Evolutionary conservation across 1,140 invertebrate genomes (phyloP), one percentile per base, ranked within the genome.

Genomic region (Lepidurus packardi): DNA sequence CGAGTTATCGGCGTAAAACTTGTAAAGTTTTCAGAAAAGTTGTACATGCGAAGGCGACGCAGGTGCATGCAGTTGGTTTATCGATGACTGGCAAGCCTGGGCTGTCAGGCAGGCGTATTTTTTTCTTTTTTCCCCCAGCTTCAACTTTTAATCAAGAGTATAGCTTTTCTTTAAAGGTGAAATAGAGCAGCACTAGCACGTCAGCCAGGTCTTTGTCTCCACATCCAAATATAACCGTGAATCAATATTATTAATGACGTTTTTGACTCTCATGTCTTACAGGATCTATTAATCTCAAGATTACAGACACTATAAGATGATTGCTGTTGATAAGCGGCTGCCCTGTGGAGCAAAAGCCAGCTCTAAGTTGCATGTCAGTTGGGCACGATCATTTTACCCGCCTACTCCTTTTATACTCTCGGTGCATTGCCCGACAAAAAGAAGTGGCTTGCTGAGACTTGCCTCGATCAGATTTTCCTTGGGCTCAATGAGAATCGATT

Each of bases 1-100:
- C 5, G 53, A 21, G 2, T n/a, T 13, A 65, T 13, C 7, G 21
- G 53, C 13, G 53, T 65, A 13, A 16, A 65, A 34, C 34, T 21
- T 13, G 13, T 21, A 21, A 13, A n/a, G 53, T 65, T 11, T 13
- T 4, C 7, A 65, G 53, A 8, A n/a, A 65, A 16, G 53, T 65
- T 65, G 21, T 21, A 21, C 21, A 65, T 65, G 53, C 53, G 5
- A 65, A 65, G 53, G 53, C 16, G 53, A 65, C 53, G 53, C 53
- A 65, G 53, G 53, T 65, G 53, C 53, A 65, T 65, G 53, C 13
- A 65, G 53, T 65, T 65, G 53, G 53, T 65, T 65, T 65, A 65
- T 65, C n/a, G 53, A 65, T 65, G 53, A 65, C 16, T 65, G 53
- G 21, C 16, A 65, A 65, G 53, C 53, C 53, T n/a, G 21, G 16